Conservation (phyloP, 2,888 invertebrate genomes). For the Corbicula japonica region DNA sequence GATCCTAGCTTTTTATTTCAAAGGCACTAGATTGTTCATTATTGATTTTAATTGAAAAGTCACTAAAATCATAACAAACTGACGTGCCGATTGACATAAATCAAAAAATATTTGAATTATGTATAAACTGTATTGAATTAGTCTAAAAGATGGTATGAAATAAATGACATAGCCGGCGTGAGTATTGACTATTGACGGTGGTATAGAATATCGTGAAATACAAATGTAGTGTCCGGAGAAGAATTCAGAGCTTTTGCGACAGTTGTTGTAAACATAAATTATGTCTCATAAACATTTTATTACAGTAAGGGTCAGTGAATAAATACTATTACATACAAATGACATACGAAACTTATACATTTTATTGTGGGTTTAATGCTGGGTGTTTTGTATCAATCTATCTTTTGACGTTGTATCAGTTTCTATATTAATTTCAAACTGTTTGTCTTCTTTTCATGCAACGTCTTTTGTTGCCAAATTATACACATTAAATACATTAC, state of each 20-base stretch:
- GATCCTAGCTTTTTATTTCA: no score
- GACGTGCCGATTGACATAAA: no score
- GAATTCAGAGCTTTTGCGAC: neutral
- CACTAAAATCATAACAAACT: no score
- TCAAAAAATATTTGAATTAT: neutral
- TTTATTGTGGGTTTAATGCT: conserved; percentile 10
- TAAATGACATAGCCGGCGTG: neutral
- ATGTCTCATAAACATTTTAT: neutral
- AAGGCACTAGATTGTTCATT: no score
- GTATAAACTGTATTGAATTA: neutral
- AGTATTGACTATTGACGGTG: neutral
- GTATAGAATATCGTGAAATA: neutral
- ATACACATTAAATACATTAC: neutral
- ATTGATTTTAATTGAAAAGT: no score
- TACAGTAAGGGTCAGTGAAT: neutral
- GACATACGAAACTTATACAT: conserved; percentile 6
- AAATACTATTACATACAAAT: neutral
- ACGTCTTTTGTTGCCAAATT: conserved; percentile 6
- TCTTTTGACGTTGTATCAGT: neutral
- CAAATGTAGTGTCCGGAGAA: neutral
- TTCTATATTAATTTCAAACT: conserved; percentile 8
- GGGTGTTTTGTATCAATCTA: neutral
- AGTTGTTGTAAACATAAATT: conserved; percentile 10
- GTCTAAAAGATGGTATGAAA: neutral
- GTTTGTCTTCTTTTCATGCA: neutral